Evolutionary conservation across 2,888 invertebrate genomes (phyloP).

Genomic region (Limenitis arthemis): DNA sequence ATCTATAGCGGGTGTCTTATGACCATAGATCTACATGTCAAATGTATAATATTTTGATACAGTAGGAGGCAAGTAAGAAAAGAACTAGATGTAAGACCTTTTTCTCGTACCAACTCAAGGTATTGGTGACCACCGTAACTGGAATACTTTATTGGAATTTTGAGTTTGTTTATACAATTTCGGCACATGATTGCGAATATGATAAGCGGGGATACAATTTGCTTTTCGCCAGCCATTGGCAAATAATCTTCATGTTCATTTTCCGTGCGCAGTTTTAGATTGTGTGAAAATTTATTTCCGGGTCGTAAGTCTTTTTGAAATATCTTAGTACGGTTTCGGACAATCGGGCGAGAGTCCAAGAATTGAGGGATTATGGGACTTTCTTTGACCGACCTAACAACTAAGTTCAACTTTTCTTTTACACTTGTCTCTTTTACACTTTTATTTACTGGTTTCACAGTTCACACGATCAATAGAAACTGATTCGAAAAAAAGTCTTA

Average conservation of each 20-base stretch:
- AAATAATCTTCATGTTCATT: conserved; percentile 14
- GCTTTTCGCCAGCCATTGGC: conserved; percentile 2
- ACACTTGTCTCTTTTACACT: background rate
- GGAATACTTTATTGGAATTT: no score
- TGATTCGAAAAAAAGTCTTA: no score
- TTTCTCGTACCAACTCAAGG: no score
- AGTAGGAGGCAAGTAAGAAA: no score
- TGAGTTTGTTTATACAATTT: no score
- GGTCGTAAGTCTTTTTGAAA: conserved; percentile 45
- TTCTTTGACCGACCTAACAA: conserved; percentile 18
- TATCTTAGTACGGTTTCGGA: conserved; percentile 34
- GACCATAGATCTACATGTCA: no score
- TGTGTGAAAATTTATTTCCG: conserved; percentile 52
- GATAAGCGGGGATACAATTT: conserved; percentile 39
- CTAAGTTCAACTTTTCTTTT: conserved; percentile 6
- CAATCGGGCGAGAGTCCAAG: conserved; percentile 28
- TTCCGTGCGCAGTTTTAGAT: conserved; percentile 39
- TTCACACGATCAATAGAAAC: no score
- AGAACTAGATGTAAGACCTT: no score
- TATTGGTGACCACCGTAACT: no score
- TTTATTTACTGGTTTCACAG: background rate
- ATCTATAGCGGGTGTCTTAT: no score
- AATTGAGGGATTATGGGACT: conserved; percentile 31
- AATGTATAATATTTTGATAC: no score
- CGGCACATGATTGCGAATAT: conserved; percentile 27